Conservation (phyloP, 2,888 invertebrate species). For the Epirrhoe alternata region DNA sequence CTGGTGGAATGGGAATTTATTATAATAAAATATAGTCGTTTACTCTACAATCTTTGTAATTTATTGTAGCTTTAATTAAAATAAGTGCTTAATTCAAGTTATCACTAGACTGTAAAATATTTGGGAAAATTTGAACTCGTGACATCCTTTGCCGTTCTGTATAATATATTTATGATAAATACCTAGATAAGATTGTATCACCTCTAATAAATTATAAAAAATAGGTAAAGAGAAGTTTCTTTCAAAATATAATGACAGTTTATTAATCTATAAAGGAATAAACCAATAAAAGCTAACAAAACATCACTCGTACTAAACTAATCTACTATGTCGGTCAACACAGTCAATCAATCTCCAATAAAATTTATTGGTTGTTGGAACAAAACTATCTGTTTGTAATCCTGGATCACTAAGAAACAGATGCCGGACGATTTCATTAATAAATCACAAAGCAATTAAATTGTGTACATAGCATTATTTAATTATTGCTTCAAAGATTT, state of each 20-base stretch:
- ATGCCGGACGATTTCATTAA: background rate
- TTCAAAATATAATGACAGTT: too few relatives aligned
- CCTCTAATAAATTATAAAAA: too few relatives aligned
- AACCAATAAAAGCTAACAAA: conserved; percentile 24
- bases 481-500: too few relatives aligned
- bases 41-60: background rate
- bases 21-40: background rate
- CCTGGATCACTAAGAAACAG: background rate
- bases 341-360: conserved; percentile 29
- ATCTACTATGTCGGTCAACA: conserved; percentile 30
- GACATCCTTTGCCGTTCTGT: background rate
- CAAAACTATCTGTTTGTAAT: conserved; percentile 25
- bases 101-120: background rate
- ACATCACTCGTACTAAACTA: conserved; percentile 24
- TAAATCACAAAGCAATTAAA: background rate
- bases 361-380: conserved; percentile 25
- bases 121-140: background rate
- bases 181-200: too few relatives aligned
- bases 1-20: background rate
- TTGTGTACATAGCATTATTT: too few relatives aligned
- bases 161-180: too few relatives aligned
- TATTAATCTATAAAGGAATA: too few relatives aligned
- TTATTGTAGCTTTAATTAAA: background rate
- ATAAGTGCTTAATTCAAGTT: background rate
- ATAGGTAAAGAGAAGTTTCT: too few relatives aligned